Base-by-base conservation (phyloP, 2,113 vertebrate species). In the Prietella phreatophila region DNA sequence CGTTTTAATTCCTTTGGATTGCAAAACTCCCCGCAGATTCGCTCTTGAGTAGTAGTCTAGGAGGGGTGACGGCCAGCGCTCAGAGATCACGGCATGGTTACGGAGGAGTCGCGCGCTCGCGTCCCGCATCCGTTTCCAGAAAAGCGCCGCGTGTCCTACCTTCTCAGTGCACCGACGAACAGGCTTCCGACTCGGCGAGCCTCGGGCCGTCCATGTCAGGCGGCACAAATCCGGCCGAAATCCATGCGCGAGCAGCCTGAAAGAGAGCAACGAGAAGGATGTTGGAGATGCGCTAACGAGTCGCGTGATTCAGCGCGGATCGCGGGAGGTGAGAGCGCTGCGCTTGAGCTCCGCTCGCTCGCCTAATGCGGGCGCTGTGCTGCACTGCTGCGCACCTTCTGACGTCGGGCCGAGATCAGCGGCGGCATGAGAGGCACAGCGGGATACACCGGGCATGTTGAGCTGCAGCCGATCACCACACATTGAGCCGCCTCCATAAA, bases 21-120 rank as follows among this genome's bases (percentile, higher is more conserved):
- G 94, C 95, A 95, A 95, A 95, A 95, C 95, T 96, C 95, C 96
- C 93, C 93, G 93, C 91, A 93, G 92, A 92, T 93, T 91, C 91
- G 88, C 92, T 94, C 94, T 92, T 94, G 94, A 88, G 91, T 96
- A 88, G 91, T 96, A 92, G 93, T 95, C 95, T 94, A 94, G 94
- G 92, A 89, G 94, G 95, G 53, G 93, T 94, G 94, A 90, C 92
- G 93, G 93, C 94, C 94, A 93, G 92, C 94, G 93, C 93, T 92
- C 80, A 82, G 87, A 93, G 94, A 97, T 99, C 98, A 99, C 95
- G 97, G 97, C 97, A 99, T 98, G 97, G 95, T 97, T 96, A 96
- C 94, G 92, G 93, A 92, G 84, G 94, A 92, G 95, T 90, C 96
- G 93, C 94, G 93, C 94, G 94, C 92, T 95, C 90, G 93, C 91